Conservation (phyloP, 2,888 invertebrate genomes). For the Augiades crinisus region DNA sequence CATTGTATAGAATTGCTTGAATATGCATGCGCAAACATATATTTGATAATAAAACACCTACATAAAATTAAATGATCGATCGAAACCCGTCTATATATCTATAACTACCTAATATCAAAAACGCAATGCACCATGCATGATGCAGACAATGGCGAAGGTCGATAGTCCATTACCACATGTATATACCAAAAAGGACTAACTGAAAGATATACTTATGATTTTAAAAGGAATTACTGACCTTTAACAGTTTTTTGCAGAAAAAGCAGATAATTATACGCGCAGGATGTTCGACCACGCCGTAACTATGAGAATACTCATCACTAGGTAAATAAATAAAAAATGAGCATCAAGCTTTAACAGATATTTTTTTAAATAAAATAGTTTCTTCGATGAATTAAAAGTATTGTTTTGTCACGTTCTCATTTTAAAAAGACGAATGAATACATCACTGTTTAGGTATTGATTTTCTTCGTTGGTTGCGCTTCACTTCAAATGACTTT, state of each 20-base stretch:
- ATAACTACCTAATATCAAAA: slow-evolving; percentile 51
- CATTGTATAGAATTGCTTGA: neutral
- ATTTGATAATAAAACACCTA: slow-evolving; percentile 16
- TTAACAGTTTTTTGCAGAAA: slow-evolving; percentile 69
- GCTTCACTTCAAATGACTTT: slow-evolving; percentile 34
- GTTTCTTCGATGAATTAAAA: slow-evolving; percentile 72
- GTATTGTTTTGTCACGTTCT: slow-evolving; percentile 78
- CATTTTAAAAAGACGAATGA: slow-evolving; percentile 76
- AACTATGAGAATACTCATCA: slow-evolving; percentile 79
- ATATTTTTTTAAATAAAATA: slow-evolving; percentile 72
- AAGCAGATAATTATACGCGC: slow-evolving; percentile 67
- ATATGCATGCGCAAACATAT: neutral
- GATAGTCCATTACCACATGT: slow-evolving; percentile 58
- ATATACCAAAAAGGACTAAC: slow-evolving; percentile 37
- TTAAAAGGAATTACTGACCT: slow-evolving; percentile 61
- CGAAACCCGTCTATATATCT: slow-evolving; percentile 30
- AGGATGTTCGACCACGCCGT: slow-evolving; percentile 79
- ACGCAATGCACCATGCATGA: slow-evolving; percentile 82
- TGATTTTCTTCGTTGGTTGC: slow-evolving; percentile 72
- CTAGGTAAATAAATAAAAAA: slow-evolving; percentile 81
- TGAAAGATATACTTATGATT: slow-evolving; percentile 24
- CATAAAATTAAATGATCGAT: slow-evolving; percentile 12
- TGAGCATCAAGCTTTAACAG: slow-evolving; percentile 77
- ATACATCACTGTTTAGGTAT: slow-evolving; percentile 71
- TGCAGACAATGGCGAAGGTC: slow-evolving; percentile 81